Conservation (phyloP, 1,140 invertebrate species). For the Platyscapa corneri region DNA sequence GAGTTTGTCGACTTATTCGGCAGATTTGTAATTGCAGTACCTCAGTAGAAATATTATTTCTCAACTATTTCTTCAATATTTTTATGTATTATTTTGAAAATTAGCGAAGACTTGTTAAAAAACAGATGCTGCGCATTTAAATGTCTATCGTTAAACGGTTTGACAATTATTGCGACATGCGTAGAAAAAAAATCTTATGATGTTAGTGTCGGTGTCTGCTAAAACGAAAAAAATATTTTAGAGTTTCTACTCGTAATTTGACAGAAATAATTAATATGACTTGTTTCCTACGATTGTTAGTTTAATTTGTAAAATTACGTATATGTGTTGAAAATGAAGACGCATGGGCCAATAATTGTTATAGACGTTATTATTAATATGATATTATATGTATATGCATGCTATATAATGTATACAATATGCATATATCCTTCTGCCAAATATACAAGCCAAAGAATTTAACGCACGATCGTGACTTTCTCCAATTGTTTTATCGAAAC, state of each 20-base stretch:
- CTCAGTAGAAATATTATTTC: constrained; percentile 12
- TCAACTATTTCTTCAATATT: constrained; percentile 12
- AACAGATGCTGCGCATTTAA: not conserved
- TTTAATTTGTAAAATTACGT: constrained; percentile 17
- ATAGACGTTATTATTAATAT: constrained; percentile 53
- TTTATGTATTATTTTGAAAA: constrained; percentile 38
- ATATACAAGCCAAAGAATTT: constrained; percentile 69
- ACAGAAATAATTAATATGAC: not conserved
- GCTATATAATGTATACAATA: constrained; percentile 60
- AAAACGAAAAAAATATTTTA: constrained; percentile 21
- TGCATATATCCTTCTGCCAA: constrained; percentile 65
- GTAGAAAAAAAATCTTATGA: constrained; percentile 17
- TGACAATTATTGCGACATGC: not conserved
- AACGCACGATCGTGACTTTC: constrained; percentile 41
- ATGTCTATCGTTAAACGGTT: not conserved
- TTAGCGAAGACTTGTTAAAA: not conserved
- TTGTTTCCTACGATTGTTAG: not conserved
- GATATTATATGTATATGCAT: constrained; percentile 53
- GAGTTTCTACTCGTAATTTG: constrained; percentile 11
- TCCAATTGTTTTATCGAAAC: constrained; percentile 52
- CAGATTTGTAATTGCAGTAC: constrained; percentile 3
- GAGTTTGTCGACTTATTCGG: not conserved
- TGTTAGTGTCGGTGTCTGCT: not conserved
- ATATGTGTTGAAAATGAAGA: constrained; percentile 37
- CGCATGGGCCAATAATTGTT: constrained; percentile 23